Conservation (phyloP, 1,140 invertebrate species). For the Ladona fulva region DNA sequence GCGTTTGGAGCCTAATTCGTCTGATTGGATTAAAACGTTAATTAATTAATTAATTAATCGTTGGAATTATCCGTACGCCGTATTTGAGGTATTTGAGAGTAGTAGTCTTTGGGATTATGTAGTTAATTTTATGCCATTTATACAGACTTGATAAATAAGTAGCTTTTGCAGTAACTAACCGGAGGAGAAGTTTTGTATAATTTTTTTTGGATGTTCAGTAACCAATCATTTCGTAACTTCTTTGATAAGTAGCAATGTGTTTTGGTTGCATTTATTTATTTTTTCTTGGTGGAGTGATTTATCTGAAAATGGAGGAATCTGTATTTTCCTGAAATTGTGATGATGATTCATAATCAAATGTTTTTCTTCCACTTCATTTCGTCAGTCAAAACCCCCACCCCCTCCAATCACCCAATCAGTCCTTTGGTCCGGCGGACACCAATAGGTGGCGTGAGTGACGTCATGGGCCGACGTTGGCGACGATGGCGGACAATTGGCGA, state of each 20-base stretch:
- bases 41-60: neutral
- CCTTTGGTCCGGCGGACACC: neutral
- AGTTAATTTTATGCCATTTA: neutral
- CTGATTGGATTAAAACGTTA: constrained; percentile 2
- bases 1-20: neutral
- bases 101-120: neutral
- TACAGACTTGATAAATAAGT: neutral
- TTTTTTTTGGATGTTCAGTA: constrained; percentile 1
- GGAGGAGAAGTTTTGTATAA: neutral
- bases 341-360: neutral
- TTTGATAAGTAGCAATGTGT: neutral
- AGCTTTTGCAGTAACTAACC: constrained; percentile 2
- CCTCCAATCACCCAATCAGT: neutral
- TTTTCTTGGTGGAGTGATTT: neutral
- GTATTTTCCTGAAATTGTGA: neutral
- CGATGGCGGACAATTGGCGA: neutral
- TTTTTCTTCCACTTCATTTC: neutral
- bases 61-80: neutral
- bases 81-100: constrained; percentile 5
- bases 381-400: neutral
- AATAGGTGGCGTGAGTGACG: constrained; percentile 1
- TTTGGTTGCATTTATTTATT: neutral
- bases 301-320: neutral
- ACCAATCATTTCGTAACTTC: neutral
- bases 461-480: constrained; percentile 5